Evolutionary conservation across 2,113 vertebrate genomes (phyloP).

Genomic region (Aspiorhynchus laticeps): DNA sequence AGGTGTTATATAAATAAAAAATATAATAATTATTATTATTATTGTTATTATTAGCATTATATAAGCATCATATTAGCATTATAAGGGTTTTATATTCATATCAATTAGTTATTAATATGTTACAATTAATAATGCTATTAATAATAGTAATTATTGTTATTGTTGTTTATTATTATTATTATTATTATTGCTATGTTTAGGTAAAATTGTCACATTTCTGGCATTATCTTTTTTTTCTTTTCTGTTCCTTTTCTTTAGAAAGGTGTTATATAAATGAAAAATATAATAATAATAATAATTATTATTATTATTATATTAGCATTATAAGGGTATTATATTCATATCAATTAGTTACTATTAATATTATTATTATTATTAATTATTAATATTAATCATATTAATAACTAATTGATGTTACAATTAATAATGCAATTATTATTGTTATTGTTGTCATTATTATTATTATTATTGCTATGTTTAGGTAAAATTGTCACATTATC

Average conservation of each 20-base stretch:
- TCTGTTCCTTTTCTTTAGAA: background rate
- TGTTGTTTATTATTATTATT: too few species aligned
- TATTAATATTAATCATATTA: too few species aligned
- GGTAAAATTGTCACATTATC: background rate
- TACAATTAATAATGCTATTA: too few species aligned
- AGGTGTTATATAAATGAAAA: background rate
- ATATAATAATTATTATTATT: background rate
- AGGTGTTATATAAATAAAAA: background rate
- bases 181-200: background rate
- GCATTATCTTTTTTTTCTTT: background rate
- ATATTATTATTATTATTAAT: too few species aligned
- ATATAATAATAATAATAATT: background rate
- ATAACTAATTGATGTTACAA: too few species aligned
- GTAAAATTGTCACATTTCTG: background rate
- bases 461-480: background rate
- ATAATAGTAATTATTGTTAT: too few species aligned
- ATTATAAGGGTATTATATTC: background rate
- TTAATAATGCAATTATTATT: too few species aligned
- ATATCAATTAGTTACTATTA: background rate
- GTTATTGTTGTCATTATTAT: background rate
- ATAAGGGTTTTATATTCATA: background rate
- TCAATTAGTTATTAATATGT: background rate
- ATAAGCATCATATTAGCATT: too few species aligned
- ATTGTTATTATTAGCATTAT: too few species aligned
- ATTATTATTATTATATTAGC: too few species aligned